phyloP scores from a whole-genome alignment of 2,888 invertebrate genomes.

The Leucozona laternaria region DNA sequence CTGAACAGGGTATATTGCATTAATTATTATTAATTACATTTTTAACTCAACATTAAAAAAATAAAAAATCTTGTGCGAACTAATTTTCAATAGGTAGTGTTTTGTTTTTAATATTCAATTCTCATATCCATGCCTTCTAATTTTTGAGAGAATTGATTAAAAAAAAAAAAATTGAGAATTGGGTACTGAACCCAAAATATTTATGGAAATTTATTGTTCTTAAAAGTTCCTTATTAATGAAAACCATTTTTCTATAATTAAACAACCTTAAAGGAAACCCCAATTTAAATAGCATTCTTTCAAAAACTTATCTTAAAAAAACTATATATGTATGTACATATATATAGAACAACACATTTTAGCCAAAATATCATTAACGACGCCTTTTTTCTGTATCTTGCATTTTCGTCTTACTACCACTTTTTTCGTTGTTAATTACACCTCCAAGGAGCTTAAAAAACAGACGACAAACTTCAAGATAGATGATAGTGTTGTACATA shows the following conservation, averaged over 20 bases:
- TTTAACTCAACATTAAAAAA: too few relatives aligned
- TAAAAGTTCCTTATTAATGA: background rate
- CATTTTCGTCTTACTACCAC: background rate
- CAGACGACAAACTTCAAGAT: conserved; percentile 56
- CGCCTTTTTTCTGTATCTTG: background rate
- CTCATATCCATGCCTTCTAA: too few relatives aligned
- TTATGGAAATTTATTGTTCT: background rate
- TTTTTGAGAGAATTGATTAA: too few relatives aligned
- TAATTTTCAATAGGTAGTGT: too few relatives aligned
- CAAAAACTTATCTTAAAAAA: background rate
- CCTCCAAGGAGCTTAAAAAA: conserved; percentile 60
- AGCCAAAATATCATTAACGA: conserved; percentile 1
- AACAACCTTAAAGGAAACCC: background rate
- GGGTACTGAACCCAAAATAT: background rate
- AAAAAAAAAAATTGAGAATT: too few relatives aligned
- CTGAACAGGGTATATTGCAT: too few relatives aligned
- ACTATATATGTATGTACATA: background rate
- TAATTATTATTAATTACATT: too few relatives aligned
- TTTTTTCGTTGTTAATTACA: conserved; percentile 47
- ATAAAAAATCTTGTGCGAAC: too few relatives aligned
- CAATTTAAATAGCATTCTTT: background rate
- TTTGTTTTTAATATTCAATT: too few relatives aligned
- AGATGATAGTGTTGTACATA: conserved; percentile 26
- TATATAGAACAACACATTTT: background rate
- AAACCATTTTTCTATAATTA: background rate